Base-by-base conservation (phyloP, 2,797 vertebrate genomes). In the Scarus forsteni region DNA sequence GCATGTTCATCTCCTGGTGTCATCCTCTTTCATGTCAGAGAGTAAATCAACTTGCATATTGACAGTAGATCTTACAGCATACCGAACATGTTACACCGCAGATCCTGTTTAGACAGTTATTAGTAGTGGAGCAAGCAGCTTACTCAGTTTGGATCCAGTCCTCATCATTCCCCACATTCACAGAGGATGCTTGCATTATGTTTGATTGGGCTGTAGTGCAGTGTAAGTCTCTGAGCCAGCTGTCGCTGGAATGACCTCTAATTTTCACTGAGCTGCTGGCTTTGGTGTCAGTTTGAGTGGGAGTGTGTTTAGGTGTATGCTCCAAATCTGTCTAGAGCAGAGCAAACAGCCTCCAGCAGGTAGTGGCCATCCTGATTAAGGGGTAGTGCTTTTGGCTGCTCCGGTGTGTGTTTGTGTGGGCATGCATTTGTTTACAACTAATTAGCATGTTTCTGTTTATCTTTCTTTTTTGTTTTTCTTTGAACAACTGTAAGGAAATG, bases 181-280 rank as follows among this genome's bases (percentile, higher is more conserved):
- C 46, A 49, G 9, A 64, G 66, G 58, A 56, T 39, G 52, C 0
- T 50, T 44, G 76, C 80, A 60, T 58, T 34, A 36, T 66, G 70
- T 77, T 40, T 63, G 55, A 68, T 78, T 60, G 34, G 57, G 58
- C n/a, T 67, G 44, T 50, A 54, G 66, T 56, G n/a, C 49, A 27
- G 71, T 16, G 71, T 65, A 68, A 66, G 78, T 63, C 61, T 68
- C 74, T 50, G 48, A 69, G 75, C 81, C 83, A 85, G 87, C 84
- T 85, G 83, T 88, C 85, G 87, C 84, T 57, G 63, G 66, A 84
- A 79, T 92, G 85, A 87, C 82, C 80, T 83, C 81, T 82, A 85
- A 88, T 89, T 87, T 88, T 85, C 81, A 79, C 83, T 56, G 64
- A 83, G 80, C 85, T 73, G 50, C 60, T 50, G 79, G 80, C 82